phyloP scores from a whole-genome alignment of 2,113 vertebrate genomes.

The Zingel zingel region DNA sequence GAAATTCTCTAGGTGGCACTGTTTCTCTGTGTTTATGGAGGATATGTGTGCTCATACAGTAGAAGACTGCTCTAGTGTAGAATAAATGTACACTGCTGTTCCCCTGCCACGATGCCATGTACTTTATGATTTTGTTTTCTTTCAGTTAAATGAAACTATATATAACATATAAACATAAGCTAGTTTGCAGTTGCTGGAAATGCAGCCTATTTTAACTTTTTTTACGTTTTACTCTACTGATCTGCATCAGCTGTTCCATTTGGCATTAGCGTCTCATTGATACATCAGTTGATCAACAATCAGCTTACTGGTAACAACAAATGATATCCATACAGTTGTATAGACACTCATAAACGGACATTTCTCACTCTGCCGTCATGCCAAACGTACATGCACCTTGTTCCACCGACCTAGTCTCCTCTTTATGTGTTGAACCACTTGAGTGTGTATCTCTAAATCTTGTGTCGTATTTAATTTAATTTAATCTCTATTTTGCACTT shows the following conservation, averaged over 20 bases:
- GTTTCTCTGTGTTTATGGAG: constrained; percentile 9
- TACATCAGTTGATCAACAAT: neutral
- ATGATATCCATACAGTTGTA: neutral
- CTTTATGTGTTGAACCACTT: neutral
- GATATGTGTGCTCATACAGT: neutral
- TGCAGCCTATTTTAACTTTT: neutral
- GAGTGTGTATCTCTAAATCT: neutral
- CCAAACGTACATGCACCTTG: neutral
- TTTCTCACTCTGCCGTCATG: neutral
- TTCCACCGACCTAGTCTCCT: neutral
- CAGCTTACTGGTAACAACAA: neutral
- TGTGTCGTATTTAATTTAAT: neutral
- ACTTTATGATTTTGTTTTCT: no score
- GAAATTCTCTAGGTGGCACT: constrained; percentile 34
- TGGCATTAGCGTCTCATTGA: neutral
- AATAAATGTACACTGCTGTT: neutral
- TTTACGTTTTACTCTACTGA: neutral
- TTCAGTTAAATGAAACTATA: neutral
- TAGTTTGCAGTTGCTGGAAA: neutral
- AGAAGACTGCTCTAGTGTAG: neutral
- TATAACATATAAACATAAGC: neutral
- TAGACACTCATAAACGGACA: neutral
- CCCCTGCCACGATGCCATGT: neutral
- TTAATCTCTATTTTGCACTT: neutral
- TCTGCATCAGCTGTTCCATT: neutral